phyloP scores from a whole-genome alignment of 2,888 invertebrate genomes.

The Oithona nana region DNA sequence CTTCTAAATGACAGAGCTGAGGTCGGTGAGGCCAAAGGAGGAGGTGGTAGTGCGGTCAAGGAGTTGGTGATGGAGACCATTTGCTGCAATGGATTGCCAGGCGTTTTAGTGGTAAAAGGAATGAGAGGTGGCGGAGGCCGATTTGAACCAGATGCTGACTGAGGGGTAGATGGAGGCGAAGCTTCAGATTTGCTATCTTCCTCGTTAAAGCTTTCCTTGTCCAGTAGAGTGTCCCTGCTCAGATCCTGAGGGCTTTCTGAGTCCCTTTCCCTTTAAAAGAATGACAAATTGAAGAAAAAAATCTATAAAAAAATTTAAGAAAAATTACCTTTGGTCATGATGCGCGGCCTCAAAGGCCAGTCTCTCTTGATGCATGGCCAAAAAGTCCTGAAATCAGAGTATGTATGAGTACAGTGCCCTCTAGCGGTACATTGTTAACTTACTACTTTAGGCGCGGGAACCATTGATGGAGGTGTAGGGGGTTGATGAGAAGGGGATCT shows the following conservation, averaged over 20 bases:
- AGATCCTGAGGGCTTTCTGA: not conserved
- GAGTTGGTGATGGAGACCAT: constrained; percentile 98
- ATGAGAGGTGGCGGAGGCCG: not conserved
- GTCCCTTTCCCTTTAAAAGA: not conserved
- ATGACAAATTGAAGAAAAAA: not conserved
- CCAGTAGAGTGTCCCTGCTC: not conserved
- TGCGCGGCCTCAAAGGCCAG: not conserved
- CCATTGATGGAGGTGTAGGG: not conserved
- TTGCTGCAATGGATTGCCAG: constrained; percentile 52
- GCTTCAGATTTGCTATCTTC: not conserved
- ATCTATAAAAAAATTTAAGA: not conserved
- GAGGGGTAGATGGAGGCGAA: not conserved
- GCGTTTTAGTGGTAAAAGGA: not conserved
- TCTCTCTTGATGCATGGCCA: not conserved
- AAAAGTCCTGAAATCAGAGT: not conserved
- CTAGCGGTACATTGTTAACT: not conserved
- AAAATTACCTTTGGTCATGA: not conserved
- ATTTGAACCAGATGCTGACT: not conserved
- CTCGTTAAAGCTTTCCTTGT: not conserved
- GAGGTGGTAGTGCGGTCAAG: constrained; percentile 43
- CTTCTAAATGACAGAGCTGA: constrained; percentile 9
- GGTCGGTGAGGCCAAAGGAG: not conserved
- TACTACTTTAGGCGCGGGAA: too few relatives aligned
- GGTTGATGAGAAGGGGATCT: not conserved
- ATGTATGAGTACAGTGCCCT: too few relatives aligned